Conservation (phyloP, 23 tunicate species). For the Phallusia fumigata region DNA sequence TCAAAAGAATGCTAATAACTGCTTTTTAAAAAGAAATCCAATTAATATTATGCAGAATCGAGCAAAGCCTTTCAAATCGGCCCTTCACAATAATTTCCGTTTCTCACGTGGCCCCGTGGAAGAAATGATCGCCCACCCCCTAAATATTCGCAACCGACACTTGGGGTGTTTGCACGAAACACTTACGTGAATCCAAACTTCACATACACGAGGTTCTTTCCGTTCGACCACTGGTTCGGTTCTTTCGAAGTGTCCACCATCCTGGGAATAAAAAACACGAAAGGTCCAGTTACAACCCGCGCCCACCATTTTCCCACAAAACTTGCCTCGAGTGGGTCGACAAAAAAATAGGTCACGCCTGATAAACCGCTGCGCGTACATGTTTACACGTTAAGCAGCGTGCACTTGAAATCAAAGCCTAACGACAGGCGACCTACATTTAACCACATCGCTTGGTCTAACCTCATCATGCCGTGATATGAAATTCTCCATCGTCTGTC, state of each 20-base stretch:
- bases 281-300: background rate
- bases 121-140: too few relatives aligned
- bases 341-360: background rate
- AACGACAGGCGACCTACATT: background rate
- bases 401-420: background rate
- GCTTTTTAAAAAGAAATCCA: too few relatives aligned
- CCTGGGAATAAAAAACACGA: background rate
- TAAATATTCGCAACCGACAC: background rate
- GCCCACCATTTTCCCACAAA: background rate
- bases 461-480: slow-evolving; percentile 55
- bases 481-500: slow-evolving; percentile 41
- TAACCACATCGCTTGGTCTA: background rate
- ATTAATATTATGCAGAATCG: too few relatives aligned
- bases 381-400: background rate
- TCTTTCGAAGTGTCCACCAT: slow-evolving; percentile 15
- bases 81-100: too few relatives aligned
- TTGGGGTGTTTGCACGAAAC: too few relatives aligned
- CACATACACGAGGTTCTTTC: slow-evolving; percentile 26
- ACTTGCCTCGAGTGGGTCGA: background rate
- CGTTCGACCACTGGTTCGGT: slow-evolving; percentile 14
- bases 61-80: too few relatives aligned
- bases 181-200: slow-evolving; percentile 49
- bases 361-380: background rate
- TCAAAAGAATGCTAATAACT: too few relatives aligned
- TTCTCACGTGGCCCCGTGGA: too few relatives aligned